phyloP scores from a whole-genome alignment of 2,113 vertebrate species.

The Nestor notabilis region DNA sequence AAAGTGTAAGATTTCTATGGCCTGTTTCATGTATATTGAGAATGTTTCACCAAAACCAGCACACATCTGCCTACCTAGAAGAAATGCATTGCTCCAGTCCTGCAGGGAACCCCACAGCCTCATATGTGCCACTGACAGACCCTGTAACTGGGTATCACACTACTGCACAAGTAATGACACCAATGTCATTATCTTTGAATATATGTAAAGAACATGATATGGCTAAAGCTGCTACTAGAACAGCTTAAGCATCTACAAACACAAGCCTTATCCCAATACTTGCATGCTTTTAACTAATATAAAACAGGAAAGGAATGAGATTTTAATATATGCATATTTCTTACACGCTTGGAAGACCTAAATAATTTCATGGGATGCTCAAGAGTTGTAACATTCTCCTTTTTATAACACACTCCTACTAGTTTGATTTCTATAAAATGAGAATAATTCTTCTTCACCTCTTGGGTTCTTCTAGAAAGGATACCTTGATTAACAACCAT shows the following conservation, averaged over 20 bases:
- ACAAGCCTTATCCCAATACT: not conserved
- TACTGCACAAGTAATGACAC: not conserved
- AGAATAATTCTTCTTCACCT: not conserved
- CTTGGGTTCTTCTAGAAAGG: not conserved
- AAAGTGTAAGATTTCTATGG: not conserved
- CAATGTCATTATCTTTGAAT: not conserved
- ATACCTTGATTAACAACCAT: rapidly evolving
- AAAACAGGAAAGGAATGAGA: not conserved
- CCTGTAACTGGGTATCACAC: rapidly evolving
- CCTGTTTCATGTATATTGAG: not conserved
- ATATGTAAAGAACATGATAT: not conserved
- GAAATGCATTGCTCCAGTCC: not conserved
- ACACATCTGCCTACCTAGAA: not conserved
- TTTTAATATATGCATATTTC: not conserved
- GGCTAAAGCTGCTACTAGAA: not conserved
- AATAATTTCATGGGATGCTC: not conserved
- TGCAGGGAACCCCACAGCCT: not conserved
- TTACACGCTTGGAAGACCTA: not conserved
- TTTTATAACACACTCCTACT: not conserved
- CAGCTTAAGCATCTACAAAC: not conserved
- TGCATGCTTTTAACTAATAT: not conserved
- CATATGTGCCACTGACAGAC: not conserved
- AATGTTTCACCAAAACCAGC: not conserved
- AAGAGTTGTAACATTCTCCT: not conserved
- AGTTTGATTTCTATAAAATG: not conserved